Evolutionary conservation across 1,140 invertebrate species (phyloP).

Genomic region (Spodoptera litura): DNA sequence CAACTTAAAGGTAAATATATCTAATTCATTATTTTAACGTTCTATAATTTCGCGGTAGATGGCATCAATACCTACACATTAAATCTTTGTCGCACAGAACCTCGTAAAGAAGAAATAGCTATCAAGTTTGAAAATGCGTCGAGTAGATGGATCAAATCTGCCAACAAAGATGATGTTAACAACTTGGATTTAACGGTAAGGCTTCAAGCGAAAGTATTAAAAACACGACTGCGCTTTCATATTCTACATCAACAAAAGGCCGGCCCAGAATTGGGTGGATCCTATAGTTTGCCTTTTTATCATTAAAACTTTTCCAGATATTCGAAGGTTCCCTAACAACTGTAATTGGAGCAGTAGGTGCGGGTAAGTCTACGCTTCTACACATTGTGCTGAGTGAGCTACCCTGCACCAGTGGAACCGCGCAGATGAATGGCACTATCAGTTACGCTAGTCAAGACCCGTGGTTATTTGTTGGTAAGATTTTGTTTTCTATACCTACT

Average conservation of each 20-base stretch:
- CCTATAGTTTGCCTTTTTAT: too few relatives aligned
- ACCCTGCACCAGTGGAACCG: constrained; percentile 87
- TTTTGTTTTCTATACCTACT: too few relatives aligned
- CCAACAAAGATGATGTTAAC: constrained; percentile 65
- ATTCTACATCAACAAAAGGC: too few relatives aligned
- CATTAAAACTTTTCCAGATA: constrained; percentile 58
- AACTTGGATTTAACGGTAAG: constrained; percentile 71
- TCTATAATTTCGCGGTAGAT: too few relatives aligned
- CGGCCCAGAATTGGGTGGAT: too few relatives aligned
- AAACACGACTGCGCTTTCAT: neutral
- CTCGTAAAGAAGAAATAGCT: constrained; percentile 56
- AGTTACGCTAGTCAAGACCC: constrained; percentile 92
- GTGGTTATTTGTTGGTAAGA: constrained; percentile 90
- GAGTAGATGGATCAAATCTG: constrained; percentile 74
- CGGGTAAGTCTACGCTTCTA: constrained; percentile 89
- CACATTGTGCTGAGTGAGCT: constrained; percentile 91
- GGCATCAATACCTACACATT: neutral
- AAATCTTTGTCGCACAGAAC: constrained; percentile 42
- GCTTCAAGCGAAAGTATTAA: neutral
- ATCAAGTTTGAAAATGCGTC: constrained; percentile 72
- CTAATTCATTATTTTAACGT: constrained; percentile 19
- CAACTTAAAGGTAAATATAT: constrained; percentile 35
- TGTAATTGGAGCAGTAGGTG: constrained; percentile 77
- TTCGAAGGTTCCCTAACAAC: constrained; percentile 65
- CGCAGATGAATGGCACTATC: constrained; percentile 87